A percentile compares a stretch with the other conserved stretches of the same genome.
phyloP scores from a whole-genome alignment of 2,797 vertebrate genomes.

The Epinephelus malabaricus region DNA sequence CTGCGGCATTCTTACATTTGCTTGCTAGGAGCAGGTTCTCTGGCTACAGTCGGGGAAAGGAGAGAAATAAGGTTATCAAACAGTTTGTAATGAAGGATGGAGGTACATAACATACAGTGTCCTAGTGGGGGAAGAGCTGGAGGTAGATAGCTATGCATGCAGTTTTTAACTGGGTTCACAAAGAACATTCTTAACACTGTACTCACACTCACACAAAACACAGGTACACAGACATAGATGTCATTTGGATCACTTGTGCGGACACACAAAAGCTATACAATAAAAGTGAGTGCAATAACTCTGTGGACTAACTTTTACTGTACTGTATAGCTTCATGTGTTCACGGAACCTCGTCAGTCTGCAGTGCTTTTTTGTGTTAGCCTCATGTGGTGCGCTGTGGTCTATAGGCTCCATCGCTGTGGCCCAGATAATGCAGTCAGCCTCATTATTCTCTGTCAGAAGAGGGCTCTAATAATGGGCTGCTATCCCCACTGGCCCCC shows the following conservation, averaged over 20 bases:
- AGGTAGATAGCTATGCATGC: constrained; percentile 31
- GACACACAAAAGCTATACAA: constrained; percentile 6
- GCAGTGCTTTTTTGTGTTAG: constrained; percentile 39
- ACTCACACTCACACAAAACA: constrained; percentile 30
- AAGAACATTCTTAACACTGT: not conserved
- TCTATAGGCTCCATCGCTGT: constrained; percentile 68
- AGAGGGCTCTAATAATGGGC: constrained; percentile 82
- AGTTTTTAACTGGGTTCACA: not conserved
- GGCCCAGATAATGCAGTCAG: constrained; percentile 79
- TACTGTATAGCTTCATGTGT: not conserved
- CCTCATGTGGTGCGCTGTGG: constrained; percentile 50
- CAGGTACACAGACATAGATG: not conserved
- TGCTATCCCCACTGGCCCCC: constrained; percentile 73
- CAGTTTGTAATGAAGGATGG: not conserved
- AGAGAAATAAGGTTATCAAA: constrained; percentile 39
- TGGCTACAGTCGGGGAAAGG: constrained; percentile 83
- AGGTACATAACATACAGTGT: constrained; percentile 13
- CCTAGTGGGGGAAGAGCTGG: constrained; percentile 2
- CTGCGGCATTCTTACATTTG: constrained; percentile 97
- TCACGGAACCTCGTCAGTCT: constrained; percentile 17
- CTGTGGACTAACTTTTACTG: not conserved
- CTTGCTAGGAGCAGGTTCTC: constrained; percentile 98
- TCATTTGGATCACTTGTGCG: constrained; percentile 2
- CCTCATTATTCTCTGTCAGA: constrained; percentile 85
- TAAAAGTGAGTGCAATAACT: not conserved